A percentile compares a stretch with the other conserved stretches of the same genome.
Conservation (phyloP, 1,140 invertebrate species). For the Hyphantria cunea region DNA sequence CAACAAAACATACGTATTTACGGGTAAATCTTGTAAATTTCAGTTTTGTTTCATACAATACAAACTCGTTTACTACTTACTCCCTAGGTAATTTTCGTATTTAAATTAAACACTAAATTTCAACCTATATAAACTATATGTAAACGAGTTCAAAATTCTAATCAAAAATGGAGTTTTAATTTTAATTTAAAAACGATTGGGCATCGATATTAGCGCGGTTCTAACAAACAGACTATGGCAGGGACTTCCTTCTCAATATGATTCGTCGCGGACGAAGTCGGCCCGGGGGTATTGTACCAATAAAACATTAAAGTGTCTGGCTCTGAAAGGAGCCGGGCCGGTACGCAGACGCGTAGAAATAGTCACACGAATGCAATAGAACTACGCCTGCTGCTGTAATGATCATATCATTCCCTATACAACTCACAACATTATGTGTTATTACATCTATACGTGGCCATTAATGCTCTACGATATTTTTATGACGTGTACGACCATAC, state of each 20-base stretch:
- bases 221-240: slow-evolving; percentile 9
- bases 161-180: too few species aligned
- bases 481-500: slow-evolving; percentile 14
- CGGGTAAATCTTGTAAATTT: too few species aligned
- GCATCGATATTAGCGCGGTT: slow-evolving; percentile 4
- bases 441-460: slow-evolving; percentile 14
- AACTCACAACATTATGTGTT: slow-evolving; percentile 15
- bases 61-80: too few species aligned
- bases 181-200: too few species aligned
- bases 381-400: slow-evolving; percentile 8
- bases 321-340: neutral
- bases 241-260: slow-evolving; percentile 3
- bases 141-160: too few species aligned
- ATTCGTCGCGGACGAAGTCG: slow-evolving; percentile 6
- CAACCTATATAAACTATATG: too few species aligned
- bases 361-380: slow-evolving; percentile 19
- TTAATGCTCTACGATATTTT: slow-evolving; percentile 22
- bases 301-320: slow-evolving; percentile 27
- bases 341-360: slow-evolving; percentile 19
- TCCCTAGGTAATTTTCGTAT: too few species aligned
- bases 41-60: too few species aligned
- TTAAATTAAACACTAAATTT: too few species aligned
- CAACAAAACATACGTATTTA: too few species aligned
- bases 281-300: slow-evolving; percentile 24
- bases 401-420: slow-evolving; percentile 4